These are phyloP conservation scores for Tenthredo livida DNA, from an alignment of 2,888 invertebrate species.

Conservation along the genomic window DNA sequence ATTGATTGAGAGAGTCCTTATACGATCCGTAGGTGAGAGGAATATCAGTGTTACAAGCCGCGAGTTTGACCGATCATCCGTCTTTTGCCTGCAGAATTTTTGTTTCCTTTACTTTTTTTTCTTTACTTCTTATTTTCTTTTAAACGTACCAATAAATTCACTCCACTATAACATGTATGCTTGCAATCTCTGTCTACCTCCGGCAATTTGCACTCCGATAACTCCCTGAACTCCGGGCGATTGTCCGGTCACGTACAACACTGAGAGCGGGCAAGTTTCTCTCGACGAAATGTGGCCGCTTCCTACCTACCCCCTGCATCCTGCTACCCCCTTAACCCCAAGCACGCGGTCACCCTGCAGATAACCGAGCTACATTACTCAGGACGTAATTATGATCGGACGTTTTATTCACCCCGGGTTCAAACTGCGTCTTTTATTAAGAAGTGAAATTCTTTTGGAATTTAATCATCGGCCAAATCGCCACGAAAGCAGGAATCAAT, in stretches of 20 bases:
- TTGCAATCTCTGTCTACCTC: constrained; percentile 23
- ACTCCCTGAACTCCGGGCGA: constrained; percentile 25
- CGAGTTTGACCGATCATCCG: neutral
- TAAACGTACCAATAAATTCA: neutral
- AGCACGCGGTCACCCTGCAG: constrained; percentile 18
- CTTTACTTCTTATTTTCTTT: neutral
- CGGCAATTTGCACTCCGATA: constrained; percentile 44
- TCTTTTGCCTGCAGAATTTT: neutral
- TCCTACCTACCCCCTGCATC: neutral
- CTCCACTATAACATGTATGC: neutral
- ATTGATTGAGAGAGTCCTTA: constrained; percentile 61
- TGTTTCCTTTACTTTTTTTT: neutral
- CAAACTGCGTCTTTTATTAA: neutral
- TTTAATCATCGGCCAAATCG: neutral
- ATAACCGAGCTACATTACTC: constrained; percentile 25
- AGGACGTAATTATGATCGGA: constrained; percentile 29
- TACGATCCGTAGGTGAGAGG: constrained; percentile 16
- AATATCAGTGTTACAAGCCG: neutral
- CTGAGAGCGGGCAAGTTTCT: constrained; percentile 24
- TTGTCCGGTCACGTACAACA: constrained; percentile 43
- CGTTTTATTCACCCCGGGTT: neutral
- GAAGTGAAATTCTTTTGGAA: neutral
- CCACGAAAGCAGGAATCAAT: neutral
- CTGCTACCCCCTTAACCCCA: neutral
- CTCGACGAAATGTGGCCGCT: constrained; percentile 26